Evolutionary conservation across 2,797 vertebrate species (phyloP).

Genomic region (Holocentrus rufus): DNA sequence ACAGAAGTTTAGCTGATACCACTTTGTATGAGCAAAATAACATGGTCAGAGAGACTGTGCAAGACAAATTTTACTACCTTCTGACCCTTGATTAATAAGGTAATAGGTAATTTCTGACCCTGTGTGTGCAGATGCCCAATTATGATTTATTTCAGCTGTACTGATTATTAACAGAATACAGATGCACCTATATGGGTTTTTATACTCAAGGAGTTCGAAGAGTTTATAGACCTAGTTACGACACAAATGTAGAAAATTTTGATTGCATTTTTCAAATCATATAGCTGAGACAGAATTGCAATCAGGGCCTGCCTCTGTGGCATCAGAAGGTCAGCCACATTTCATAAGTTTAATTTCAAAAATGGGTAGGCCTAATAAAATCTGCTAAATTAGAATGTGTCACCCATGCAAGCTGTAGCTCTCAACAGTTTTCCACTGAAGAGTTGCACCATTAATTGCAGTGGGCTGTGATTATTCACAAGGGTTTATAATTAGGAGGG

Average conservation of each 20-base stretch:
- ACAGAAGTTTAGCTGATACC: too few species aligned
- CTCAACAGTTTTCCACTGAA: slow-evolving; percentile 59
- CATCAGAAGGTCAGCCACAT: slow-evolving; percentile 53
- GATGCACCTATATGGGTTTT: background rate
- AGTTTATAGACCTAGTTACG: slow-evolving; percentile 21
- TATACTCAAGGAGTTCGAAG: background rate
- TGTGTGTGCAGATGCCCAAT: background rate
- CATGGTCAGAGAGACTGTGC: too few species aligned
- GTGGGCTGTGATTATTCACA: slow-evolving; percentile 78
- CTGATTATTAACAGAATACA: background rate
- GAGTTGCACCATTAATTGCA: slow-evolving; percentile 77
- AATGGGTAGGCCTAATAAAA: slow-evolving; percentile 65
- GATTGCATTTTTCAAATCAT: slow-evolving; percentile 22
- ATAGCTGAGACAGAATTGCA: slow-evolving; percentile 24
- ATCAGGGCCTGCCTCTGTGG: slow-evolving; percentile 33
- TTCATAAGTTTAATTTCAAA: slow-evolving; percentile 67
- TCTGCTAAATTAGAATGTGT: slow-evolving; percentile 62
- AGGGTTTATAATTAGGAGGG: slow-evolving; percentile 79
- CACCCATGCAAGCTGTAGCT: slow-evolving; percentile 46
- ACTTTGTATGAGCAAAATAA: too few species aligned
- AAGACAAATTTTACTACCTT: too few species aligned
- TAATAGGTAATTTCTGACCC: too few species aligned
- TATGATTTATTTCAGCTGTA: background rate
- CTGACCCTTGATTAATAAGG: too few species aligned
- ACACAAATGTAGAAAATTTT: slow-evolving; percentile 21